Percentiles rank a stretch among this genome's conserved stretches.
These are phyloP conservation scores for Catharus fuscescens DNA, from an alignment of 2,113 vertebrate genomes.

Conservation along the genomic window DNA sequence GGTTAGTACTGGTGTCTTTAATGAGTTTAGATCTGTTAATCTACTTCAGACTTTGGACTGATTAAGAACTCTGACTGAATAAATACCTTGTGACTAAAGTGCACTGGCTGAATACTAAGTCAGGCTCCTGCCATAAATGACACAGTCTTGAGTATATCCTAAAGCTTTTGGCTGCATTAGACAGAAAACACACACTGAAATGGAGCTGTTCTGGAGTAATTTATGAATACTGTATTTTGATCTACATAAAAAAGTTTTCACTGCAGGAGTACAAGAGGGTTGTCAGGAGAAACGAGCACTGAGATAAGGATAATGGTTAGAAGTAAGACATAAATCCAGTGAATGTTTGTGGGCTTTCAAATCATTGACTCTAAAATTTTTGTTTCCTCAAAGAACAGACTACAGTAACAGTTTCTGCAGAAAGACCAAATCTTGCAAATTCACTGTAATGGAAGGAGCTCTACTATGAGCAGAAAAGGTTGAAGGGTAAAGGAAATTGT, in stretches of 20 bases:
- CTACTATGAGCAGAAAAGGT: background rate
- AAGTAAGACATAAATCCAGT: background rate
- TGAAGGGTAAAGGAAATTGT: background rate
- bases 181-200: background rate
- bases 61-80: conserved; percentile 6
- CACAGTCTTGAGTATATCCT: background rate
- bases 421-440: background rate
- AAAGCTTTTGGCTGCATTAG: background rate
- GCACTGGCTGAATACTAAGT: background rate
- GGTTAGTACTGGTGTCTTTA: background rate
- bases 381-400: background rate
- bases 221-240: background rate
- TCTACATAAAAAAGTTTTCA: background rate
- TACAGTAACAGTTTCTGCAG: background rate
- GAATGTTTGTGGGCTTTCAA: background rate
- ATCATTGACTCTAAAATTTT: background rate
- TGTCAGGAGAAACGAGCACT: background rate
- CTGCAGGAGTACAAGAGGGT: background rate
- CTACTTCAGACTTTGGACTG: conserved; percentile 22
- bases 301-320: background rate
- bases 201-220: background rate
- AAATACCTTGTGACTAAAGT: background rate
- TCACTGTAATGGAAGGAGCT: background rate
- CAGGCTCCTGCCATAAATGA: background rate
- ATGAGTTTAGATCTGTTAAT: conserved; percentile 4